Evolutionary conservation across 1,140 invertebrate genomes (phyloP).

Genomic region (Oppia nitens): DNA sequence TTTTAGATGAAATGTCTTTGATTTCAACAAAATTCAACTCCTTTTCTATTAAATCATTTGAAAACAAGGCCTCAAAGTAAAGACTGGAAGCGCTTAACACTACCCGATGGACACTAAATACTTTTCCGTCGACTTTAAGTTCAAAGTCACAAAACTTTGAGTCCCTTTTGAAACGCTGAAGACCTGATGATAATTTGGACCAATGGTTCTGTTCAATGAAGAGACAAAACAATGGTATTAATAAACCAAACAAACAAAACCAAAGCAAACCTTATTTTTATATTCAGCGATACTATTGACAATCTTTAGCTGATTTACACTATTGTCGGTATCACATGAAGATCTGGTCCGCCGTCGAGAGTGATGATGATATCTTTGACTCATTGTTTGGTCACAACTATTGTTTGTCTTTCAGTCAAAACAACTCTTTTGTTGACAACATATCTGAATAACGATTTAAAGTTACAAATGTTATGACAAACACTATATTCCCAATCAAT

Average conservation of each 20-base stretch:
- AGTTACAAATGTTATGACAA: too few relatives aligned
- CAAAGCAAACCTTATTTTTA: not conserved
- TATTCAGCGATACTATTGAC: not conserved
- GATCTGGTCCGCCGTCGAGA: not conserved
- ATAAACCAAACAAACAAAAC: not conserved
- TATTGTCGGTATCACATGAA: not conserved
- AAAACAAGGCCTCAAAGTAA: slow-evolving; percentile 93
- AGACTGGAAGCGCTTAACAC: slow-evolving; percentile 77
- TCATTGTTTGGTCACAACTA: too few relatives aligned
- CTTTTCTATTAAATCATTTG: slow-evolving; percentile 59
- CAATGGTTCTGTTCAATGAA: not conserved
- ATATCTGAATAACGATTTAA: too few relatives aligned
- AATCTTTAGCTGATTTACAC: not conserved
- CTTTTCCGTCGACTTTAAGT: slow-evolving; percentile 50
- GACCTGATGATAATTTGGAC: not conserved
- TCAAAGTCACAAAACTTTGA: slow-evolving; percentile 62
- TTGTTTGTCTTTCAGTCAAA: too few relatives aligned
- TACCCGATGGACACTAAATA: slow-evolving; percentile 75
- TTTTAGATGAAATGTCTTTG: slow-evolving; percentile 51
- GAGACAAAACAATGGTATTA: too few relatives aligned
- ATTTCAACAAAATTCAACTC: slow-evolving; percentile 49
- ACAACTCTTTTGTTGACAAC: too few relatives aligned
- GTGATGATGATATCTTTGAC: too few relatives aligned
- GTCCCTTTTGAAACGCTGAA: slow-evolving; percentile 33
- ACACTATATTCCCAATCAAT: too few relatives aligned